Evolutionary conservation across 1,140 invertebrate species (phyloP), one percentile per base, ranked within the genome.

Genomic region (Phenacoccus solenopsis): DNA sequence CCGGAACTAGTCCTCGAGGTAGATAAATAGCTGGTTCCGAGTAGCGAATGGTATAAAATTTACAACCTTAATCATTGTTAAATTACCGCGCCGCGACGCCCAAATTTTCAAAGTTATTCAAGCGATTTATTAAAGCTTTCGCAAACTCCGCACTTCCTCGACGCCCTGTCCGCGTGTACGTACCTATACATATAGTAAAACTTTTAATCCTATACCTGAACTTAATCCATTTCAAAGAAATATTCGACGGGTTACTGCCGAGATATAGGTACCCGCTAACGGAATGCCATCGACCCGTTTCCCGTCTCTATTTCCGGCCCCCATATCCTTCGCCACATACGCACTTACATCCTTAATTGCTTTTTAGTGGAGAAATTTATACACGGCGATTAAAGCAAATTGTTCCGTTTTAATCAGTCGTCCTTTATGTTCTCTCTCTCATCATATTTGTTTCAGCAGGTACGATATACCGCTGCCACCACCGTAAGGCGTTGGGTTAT

Each of bases 151-250:
- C 38, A 16, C 16, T n/a, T 5, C 16, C 38, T 3, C 38, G 12
- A 49, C n/a, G n/a, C n/a, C n/a, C n/a, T n/a, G n/a, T n/a, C n/a
- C n/a, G n/a, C n/a, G n/a, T n/a, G n/a, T n/a, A n/a, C n/a, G n/a
- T n/a, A 49, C 20, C 38, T 49, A 49, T 49, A 49, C 5, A 32
- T 49, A n/a, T 49, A 49, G 16, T n/a, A n/a, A 49, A 49, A 49
- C 38, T 49, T 49, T 49, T 49, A 49, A 49, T 49, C 38, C 38
- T 49, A 16, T 49, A 49, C 38, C 38, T 49, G 38, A 49, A 49
- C 38, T 49, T 49, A 49, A 49, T 49, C 38, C 38, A 49, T 49
- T 49, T 49, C 38, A 49, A 49, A 49, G 38, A 49, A 49, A 49
- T 49, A 49, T 49, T 49, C 16, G 38, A 49, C 38, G 38, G 38